Conservation (phyloP, 2,888 invertebrate species). For the Argyra leucocephala region DNA sequence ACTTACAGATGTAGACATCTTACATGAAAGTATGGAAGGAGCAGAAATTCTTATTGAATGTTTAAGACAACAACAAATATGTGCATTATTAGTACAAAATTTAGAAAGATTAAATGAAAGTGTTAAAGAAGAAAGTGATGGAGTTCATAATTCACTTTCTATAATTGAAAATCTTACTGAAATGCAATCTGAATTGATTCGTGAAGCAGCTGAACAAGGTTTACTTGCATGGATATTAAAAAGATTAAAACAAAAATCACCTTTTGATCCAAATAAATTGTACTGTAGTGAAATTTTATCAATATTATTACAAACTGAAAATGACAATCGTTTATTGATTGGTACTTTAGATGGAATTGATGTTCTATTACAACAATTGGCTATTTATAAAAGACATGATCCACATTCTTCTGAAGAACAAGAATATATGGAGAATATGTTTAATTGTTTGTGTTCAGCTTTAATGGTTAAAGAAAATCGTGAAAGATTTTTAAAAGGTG, state of each 20-base stretch:
- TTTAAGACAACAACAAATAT: conserved; percentile 79
- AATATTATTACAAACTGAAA: conserved; percentile 84
- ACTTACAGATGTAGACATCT: conserved; percentile 89
- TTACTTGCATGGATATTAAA: conserved; percentile 86
- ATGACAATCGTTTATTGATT: conserved; percentile 66
- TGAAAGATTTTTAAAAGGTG: conserved; percentile 82
- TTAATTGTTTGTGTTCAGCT: conserved; percentile 89
- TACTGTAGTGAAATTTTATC: conserved; percentile 94
- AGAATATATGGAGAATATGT: conserved; percentile 98
- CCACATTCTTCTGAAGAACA: conserved; percentile 85
- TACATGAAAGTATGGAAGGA: conserved; percentile 88
- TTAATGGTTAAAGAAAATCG: conserved; percentile 81
- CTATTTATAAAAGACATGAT: conserved; percentile 90
- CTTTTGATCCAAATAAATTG: conserved; percentile 90
- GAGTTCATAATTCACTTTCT: conserved; percentile 83
- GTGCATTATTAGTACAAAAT: conserved; percentile 85
- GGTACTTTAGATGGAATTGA: conserved; percentile 93
- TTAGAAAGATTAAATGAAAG: conserved; percentile 85
- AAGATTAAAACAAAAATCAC: conserved; percentile 74
- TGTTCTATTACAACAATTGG: conserved; percentile 85
- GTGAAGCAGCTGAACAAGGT: conserved; percentile 82
- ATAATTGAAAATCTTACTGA: conserved; percentile 94
- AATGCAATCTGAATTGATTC: conserved; percentile 71
- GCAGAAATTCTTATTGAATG: conserved; percentile 80
- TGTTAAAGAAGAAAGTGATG: conserved; percentile 89